phyloP scores from a whole-genome alignment of 2,888 invertebrate genomes.

The Norana najaformis region DNA sequence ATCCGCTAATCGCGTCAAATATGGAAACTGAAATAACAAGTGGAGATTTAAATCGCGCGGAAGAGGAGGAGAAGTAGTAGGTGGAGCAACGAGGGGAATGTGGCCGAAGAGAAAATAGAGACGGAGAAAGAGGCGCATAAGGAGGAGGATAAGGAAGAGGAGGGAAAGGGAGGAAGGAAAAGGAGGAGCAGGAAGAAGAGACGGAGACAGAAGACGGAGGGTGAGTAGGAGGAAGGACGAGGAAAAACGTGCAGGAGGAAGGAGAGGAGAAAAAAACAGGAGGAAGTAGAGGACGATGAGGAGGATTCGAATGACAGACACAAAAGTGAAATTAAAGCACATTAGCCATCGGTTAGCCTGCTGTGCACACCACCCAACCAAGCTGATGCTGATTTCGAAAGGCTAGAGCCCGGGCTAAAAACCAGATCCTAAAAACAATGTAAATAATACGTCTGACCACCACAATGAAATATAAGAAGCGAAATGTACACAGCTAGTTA shows the following conservation, averaged over 20 bases:
- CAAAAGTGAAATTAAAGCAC: not conserved
- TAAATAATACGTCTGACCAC: not conserved
- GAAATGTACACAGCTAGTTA: not conserved
- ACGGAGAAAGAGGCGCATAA: not conserved
- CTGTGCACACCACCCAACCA: too few relatives aligned
- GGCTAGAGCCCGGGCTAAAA: not conserved
- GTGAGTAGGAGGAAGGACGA: too few relatives aligned
- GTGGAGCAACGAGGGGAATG: too few relatives aligned
- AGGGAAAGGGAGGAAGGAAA: too few relatives aligned
- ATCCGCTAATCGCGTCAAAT: not conserved
- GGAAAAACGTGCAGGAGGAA: too few relatives aligned
- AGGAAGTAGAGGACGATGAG: not conserved
- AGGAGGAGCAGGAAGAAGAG: too few relatives aligned
- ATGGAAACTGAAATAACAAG: conserved; percentile 5
- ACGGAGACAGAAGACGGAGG: too few relatives aligned
- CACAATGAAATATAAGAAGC: not conserved
- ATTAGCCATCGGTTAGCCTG: not conserved
- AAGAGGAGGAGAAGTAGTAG: not conserved
- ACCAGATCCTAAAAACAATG: not conserved
- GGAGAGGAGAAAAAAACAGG: not conserved
- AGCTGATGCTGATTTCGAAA: not conserved
- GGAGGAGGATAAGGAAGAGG: too few relatives aligned
- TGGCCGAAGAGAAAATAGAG: too few relatives aligned
- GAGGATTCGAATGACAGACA: not conserved
- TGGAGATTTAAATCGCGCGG: not conserved